Evolutionary conservation across 2,797 vertebrate species (phyloP).

Genomic region (Distichodus sexfasciatus): DNA sequence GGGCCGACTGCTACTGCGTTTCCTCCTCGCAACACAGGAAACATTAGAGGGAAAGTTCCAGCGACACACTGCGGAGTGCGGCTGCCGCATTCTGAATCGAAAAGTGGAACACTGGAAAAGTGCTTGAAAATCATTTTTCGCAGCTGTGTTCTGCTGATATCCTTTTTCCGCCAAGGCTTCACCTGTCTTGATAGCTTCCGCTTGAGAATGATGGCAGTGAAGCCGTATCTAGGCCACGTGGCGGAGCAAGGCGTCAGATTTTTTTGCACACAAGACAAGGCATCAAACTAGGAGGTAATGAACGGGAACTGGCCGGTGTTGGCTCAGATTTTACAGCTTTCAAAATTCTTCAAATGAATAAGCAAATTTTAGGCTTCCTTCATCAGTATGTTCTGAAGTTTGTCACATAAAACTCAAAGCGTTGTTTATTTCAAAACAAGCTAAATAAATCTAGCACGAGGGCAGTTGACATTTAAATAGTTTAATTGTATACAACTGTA

Average conservation of each 20-base stretch:
- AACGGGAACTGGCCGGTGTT: not conserved
- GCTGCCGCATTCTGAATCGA: conserved; percentile 3
- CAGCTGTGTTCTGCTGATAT: conserved; percentile 30
- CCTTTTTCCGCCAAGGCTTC: conserved; percentile 20
- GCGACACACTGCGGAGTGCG: not conserved
- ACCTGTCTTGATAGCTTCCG: conserved; percentile 8
- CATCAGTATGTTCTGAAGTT: too few species aligned
- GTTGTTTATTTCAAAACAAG: too few species aligned
- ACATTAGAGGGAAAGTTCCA: conserved; percentile 24
- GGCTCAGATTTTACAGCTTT: not conserved
- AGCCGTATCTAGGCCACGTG: conserved; percentile 32
- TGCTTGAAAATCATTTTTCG: conserved; percentile 38
- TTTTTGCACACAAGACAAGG: not conserved
- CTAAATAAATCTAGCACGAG: too few species aligned
- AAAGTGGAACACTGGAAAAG: conserved; percentile 29
- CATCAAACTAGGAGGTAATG: not conserved
- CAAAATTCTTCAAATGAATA: too few species aligned
- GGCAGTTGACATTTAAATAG: too few species aligned
- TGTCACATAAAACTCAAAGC: too few species aligned
- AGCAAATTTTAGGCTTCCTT: too few species aligned
- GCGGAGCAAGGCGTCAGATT: not conserved
- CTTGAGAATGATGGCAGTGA: not conserved
- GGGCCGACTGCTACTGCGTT: not conserved
- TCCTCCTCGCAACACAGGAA: not conserved
- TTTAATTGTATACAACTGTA: too few species aligned